These are phyloP conservation scores for Trachops cirrhosus DNA, from an alignment of 2,797 vertebrate species.

Conservation along the genomic window DNA sequence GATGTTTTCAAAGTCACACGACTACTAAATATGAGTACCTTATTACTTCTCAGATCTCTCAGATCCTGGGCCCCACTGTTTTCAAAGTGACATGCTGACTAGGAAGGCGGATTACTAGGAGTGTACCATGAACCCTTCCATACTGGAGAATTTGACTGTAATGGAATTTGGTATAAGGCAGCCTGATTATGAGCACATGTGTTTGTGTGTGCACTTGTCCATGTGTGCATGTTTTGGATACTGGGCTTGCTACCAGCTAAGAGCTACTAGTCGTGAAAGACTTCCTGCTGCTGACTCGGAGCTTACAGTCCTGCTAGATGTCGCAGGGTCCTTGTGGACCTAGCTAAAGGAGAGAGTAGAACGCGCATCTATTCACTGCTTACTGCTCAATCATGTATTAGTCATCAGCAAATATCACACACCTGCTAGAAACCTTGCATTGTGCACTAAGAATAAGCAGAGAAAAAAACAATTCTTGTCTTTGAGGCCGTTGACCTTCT, in stretches of 20 bases:
- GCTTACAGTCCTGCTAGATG: not conserved
- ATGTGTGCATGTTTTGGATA: not conserved
- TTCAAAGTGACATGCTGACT: not conserved
- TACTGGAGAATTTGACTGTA: not conserved
- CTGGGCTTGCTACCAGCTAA: not conserved
- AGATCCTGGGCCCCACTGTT: not conserved
- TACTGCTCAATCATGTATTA: not conserved
- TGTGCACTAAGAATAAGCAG: not conserved
- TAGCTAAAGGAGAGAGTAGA: not conserved
- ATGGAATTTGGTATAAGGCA: not conserved
- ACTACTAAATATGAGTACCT: not conserved
- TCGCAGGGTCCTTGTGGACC: rapidly evolving
- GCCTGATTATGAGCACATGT: not conserved
- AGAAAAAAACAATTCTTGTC: not conserved
- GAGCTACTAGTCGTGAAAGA: not conserved
- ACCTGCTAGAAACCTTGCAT: not conserved
- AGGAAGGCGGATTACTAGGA: not conserved
- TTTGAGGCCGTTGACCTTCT: not conserved
- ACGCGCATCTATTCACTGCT: not conserved
- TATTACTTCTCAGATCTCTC: not conserved
- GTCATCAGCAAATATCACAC: not conserved
- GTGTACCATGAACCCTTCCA: not conserved
- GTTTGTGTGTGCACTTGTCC: too few relatives aligned
- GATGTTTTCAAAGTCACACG: not conserved
- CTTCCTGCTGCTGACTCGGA: not conserved